Conservation (phyloP, 2,113 vertebrate genomes). For the Nothocercus julius region DNA sequence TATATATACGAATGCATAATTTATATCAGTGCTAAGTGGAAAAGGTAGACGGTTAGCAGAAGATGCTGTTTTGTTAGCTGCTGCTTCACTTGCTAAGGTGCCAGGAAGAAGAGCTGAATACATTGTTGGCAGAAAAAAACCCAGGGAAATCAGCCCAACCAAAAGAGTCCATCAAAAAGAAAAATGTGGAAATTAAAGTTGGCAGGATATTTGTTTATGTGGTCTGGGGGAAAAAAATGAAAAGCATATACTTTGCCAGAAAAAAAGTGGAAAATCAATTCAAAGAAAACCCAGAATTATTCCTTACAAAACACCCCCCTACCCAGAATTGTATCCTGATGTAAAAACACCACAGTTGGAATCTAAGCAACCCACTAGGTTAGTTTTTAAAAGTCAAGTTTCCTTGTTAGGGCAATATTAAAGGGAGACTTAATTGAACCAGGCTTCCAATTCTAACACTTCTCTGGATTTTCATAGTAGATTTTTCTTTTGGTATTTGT, state of each 20-base stretch:
- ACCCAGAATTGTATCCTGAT: neutral
- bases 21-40: neutral
- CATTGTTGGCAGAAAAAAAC: neutral
- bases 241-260: neutral
- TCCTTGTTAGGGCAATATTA: neutral
- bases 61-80: neutral
- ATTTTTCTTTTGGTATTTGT: neutral
- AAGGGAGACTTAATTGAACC: neutral
- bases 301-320: neutral
- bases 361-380: neutral
- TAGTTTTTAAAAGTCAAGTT: neutral
- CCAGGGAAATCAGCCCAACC: neutral
- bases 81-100: neutral
- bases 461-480: neutral
- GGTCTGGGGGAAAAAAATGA: neutral
- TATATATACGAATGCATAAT: neutral
- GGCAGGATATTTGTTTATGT: neutral
- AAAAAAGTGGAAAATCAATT: constrained; percentile 6
- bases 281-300: neutral
- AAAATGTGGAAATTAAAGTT: neutral
- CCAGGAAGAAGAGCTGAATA: neutral
- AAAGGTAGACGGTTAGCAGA: neutral
- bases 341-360: neutral
- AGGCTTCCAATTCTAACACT: neutral
- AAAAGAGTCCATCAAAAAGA: neutral